Evolutionary conservation across 2,797 vertebrate species (phyloP).

Genomic region (Chromis chromis): DNA sequence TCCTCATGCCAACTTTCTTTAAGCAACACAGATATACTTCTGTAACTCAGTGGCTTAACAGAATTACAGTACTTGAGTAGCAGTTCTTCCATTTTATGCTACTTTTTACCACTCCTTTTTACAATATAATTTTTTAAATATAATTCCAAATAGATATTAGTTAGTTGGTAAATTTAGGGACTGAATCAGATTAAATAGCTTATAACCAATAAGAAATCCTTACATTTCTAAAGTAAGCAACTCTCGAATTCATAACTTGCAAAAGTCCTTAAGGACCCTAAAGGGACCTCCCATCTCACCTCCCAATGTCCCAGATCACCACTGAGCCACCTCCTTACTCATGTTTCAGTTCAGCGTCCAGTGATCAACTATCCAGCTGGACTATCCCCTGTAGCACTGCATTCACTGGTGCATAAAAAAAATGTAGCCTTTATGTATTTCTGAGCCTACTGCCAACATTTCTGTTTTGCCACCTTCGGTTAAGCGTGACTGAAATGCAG

Average conservation of each 20-base stretch:
- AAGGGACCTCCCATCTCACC: neutral
- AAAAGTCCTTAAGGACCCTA: neutral
- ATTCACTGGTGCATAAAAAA: neutral
- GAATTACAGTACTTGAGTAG: neutral
- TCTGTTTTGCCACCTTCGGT: neutral
- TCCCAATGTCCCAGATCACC: neutral
- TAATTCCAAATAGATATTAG: neutral
- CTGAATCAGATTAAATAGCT: conserved; percentile 9
- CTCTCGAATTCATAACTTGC: neutral
- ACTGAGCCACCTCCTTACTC: neutral
- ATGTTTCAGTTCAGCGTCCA: neutral
- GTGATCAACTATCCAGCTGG: neutral
- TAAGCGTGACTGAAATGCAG: neutral
- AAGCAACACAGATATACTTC: conserved; percentile 26
- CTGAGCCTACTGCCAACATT: neutral
- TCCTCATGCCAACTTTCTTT: conserved; percentile 17
- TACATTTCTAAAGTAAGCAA: neutral
- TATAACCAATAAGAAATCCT: neutral
- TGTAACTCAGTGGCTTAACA: conserved; percentile 9
- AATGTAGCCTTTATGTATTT: neutral
- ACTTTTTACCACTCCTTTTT: neutral
- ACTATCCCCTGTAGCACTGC: neutral
- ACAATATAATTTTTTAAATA: neutral
- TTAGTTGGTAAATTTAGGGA: neutral
- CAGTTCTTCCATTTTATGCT: neutral